Conservation (phyloP, 2,113 vertebrate species). For the Rhabdomys dilectus region DNA sequence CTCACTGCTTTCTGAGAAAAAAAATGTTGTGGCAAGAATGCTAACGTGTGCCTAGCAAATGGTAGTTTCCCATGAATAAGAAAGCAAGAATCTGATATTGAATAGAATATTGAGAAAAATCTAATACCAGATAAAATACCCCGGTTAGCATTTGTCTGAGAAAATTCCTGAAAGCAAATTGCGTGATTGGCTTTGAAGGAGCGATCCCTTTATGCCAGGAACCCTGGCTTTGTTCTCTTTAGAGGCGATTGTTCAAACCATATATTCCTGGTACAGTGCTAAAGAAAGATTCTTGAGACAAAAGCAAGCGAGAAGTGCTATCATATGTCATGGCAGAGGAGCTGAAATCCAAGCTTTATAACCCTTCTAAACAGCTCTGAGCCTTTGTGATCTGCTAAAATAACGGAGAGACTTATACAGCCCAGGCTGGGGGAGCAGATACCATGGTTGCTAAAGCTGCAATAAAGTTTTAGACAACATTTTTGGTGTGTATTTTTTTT, state of each 20-base stretch:
- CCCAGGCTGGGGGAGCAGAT: neutral
- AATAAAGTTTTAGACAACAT: conserved; percentile 66
- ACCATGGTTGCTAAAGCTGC: conserved; percentile 10
- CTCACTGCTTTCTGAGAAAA: conserved; percentile 31
- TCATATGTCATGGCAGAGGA: conserved; percentile 46
- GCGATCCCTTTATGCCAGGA: conserved; percentile 49
- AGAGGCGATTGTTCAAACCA: conserved; percentile 52
- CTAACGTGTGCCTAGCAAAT: neutral
- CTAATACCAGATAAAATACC: conserved; percentile 60
- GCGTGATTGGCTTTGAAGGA: conserved; percentile 62
- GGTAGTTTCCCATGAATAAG: conserved; percentile 74
- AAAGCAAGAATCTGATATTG: conserved; percentile 62
- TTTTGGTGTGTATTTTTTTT: conserved; percentile 12
- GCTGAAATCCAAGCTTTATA: conserved; percentile 70
- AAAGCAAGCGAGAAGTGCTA: conserved; percentile 64
- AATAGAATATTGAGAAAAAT: conserved; percentile 53
- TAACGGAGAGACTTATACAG: conserved; percentile 39
- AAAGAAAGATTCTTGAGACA: conserved; percentile 60
- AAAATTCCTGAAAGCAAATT: conserved; percentile 58
- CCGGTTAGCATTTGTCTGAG: conserved; percentile 65
- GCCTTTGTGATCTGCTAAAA: conserved; percentile 61
- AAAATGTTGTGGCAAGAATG: conserved; percentile 37
- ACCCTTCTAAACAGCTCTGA: conserved; percentile 60
- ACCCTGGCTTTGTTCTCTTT: conserved; percentile 57
- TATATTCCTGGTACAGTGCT: conserved; percentile 62